Evolutionary conservation across 2,797 vertebrate genomes (phyloP).

Genomic region (Rousettus madagascariensis): DNA sequence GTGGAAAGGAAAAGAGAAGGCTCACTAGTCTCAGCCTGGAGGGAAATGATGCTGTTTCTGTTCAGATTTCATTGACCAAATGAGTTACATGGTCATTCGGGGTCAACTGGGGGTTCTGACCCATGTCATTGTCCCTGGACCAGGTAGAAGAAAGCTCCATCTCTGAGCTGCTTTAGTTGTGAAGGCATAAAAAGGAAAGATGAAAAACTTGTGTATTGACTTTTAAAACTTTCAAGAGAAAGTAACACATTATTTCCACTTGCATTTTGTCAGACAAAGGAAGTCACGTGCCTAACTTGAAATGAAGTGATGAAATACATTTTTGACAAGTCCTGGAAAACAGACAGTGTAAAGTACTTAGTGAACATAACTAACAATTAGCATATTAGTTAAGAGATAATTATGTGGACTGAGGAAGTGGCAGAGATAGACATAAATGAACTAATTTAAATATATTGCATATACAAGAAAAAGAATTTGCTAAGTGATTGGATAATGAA

Average conservation of each 20-base stretch:
- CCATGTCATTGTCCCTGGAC: not conserved
- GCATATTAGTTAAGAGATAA: not conserved
- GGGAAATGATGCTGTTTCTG: not conserved
- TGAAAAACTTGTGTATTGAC: not conserved
- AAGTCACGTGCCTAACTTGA: not conserved
- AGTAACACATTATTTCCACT: not conserved
- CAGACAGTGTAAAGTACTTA: not conserved
- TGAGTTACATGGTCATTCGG: not conserved
- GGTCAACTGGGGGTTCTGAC: not conserved
- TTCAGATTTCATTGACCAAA: not conserved
- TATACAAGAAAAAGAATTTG: not conserved
- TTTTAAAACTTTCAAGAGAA: not conserved
- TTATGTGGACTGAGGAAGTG: not conserved
- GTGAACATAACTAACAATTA: not conserved
- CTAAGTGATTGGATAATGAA: not conserved
- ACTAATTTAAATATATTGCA: slow-evolving; percentile 4
- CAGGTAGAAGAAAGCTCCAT: not conserved
- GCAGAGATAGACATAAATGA: not conserved
- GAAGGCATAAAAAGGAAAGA: not conserved
- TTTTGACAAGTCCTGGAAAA: not conserved
- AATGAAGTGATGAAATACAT: not conserved
- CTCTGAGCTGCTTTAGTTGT: not conserved
- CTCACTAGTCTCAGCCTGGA: not conserved
- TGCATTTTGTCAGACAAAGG: not conserved
- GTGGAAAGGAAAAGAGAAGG: not conserved